Evolutionary conservation across 2,888 invertebrate species (phyloP), one percentile per base, ranked within the genome.

Genomic region (Dastarcus helophoroides): DNA sequence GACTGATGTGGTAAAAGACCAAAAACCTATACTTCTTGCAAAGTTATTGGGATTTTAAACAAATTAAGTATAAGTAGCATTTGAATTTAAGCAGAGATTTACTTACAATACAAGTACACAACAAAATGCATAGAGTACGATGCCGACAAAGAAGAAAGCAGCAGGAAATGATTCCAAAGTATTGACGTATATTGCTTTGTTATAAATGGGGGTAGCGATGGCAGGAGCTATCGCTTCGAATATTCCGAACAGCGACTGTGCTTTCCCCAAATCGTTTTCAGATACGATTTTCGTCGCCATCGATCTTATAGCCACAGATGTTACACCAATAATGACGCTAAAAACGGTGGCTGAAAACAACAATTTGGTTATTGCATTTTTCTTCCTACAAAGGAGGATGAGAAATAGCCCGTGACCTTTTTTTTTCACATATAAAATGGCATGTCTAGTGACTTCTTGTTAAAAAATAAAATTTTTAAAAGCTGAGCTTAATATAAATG

Each of bases 171-270:
- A 57, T 0, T 65, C 53, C 16, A 69, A 41, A 0, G 71, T 72
- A 11, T 51, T 55, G 4, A 65, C 57, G 45, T 72, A 73, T 39
- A 73, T 63, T 27, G 62, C 62, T 24, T 37, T 39, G 44, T 67
- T 70, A 55, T 71, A 73, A 30, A 72, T 53, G 1, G 72, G 71
- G 2, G 66, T 65, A 46, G 69, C 66, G 29, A 71, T 57, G 29
- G 69, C 65, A 1, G 68, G 67, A 3, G 68, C 69, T 38, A 73
- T 43, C 2, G 71, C 69, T 51, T 73, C 73, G 15, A 68, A 67
- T 52, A 74, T 67, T 36, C 71, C 71, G 45, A 73, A 68, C 46
- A 74, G 62, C 50, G 73, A 73, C 35, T 60, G 59, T 1, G 59
- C 56, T 47, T 62, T 62, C 7, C 61, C 62, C 29, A 60, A 37